phyloP scores from a whole-genome alignment of 2,888 invertebrate genomes.

The Napeogenes sylphis region DNA sequence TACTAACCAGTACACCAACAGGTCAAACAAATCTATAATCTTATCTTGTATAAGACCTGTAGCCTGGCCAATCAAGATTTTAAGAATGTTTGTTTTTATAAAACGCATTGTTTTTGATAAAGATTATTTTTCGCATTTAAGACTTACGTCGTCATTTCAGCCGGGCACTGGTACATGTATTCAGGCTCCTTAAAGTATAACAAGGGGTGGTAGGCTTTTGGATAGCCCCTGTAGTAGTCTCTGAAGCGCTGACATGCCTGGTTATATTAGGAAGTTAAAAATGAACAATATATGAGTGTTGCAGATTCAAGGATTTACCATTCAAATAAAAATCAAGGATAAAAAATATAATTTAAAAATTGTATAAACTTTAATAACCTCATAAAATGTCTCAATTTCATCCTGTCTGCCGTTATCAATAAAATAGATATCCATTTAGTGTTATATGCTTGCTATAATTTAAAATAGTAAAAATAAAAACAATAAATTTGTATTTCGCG shows the following conservation, averaged over 20 bases:
- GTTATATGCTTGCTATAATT: not conserved
- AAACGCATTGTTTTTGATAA: no score
- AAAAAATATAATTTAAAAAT: not conserved
- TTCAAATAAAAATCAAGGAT: no score
- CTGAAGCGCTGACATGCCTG: slow-evolving; percentile 79
- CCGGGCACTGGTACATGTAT: slow-evolving; percentile 76
- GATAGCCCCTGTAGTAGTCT: slow-evolving; percentile 79
- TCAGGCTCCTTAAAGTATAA: slow-evolving; percentile 73
- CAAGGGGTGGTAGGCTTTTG: slow-evolving; percentile 77
- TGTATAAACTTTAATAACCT: slow-evolving; percentile 41
- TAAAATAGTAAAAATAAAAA: not conserved
- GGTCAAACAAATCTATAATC: not conserved
- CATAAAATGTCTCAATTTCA: slow-evolving; percentile 69
- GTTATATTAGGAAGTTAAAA: not conserved
- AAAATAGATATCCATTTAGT: slow-evolving; percentile 56
- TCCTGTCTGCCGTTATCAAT: slow-evolving; percentile 59
- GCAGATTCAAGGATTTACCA: no score
- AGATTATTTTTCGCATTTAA: not conserved
- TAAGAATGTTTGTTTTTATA: no score
- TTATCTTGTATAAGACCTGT: no score
- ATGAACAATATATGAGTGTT: not conserved
- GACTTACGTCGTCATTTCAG: slow-evolving; percentile 74
- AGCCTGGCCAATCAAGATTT: no score
- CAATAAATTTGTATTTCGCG: slow-evolving; percentile 5
- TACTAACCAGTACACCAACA: not conserved